Base-by-base conservation (phyloP, 1,140 invertebrate species). In the Habropoda laboriosa region DNA sequence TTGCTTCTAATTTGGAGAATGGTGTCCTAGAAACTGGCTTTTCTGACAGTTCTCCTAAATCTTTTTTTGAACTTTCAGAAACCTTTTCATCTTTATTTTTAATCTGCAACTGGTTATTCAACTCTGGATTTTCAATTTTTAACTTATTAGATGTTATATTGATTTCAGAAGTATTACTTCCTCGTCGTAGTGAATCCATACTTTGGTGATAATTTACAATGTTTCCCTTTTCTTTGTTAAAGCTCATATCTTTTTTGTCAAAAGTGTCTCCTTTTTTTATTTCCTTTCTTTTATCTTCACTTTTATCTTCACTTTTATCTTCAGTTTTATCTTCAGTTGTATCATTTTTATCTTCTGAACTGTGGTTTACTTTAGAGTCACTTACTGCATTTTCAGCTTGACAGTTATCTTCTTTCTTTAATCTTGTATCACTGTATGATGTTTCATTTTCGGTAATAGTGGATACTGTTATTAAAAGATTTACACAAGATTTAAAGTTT, bases 31-130 rank as follows among this genome's bases (percentile, higher is more conserved):
- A 38, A 8, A 5, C 8, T 5, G 72, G 76, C 24, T 66, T 60
- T 12, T 49, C 45, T 7, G 75, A 61, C 12, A 47, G 32, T n/a
- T 77, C 58, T 2, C 21, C 35, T 6, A 32, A n/a, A n/a, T 60
- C 47, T 21, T 32, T 80, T 16, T 58, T 81, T 0, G n/a, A 4
- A 3, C 47, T 60, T 57, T 82, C 73, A 8, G 38, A 51, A 47
- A 63, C 5, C 12, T 67, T 68, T 21, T 94, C 92, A 0, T 92
- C 79, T 6, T 93, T 90, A 2, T 58, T 85, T 53, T 16, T 71
- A 40, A 24, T 64, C 42, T 76, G 45, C 35, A 47, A 77, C 5
- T n/a, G n/a, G 24, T 27, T 71, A 3, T 21, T 32, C 7, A 67
- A 61, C 4, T 91, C 90, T 64, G 27, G 38, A 30, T 27, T 60